Conservation (phyloP, 2,797 vertebrate species). For the Esox lucius region DNA sequence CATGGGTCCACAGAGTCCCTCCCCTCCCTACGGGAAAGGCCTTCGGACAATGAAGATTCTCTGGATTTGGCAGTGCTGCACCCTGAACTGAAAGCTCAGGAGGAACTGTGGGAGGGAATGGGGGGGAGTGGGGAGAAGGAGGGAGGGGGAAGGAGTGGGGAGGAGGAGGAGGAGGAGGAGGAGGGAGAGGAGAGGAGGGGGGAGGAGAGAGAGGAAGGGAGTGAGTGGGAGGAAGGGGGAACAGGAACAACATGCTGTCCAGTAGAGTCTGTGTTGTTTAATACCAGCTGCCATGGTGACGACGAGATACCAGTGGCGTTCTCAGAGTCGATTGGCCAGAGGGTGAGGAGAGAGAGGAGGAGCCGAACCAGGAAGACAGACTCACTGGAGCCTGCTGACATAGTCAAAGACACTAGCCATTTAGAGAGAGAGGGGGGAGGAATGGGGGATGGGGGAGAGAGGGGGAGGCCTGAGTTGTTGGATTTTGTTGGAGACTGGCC, state of each 20-base stretch:
- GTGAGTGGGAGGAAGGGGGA: conserved; percentile 44
- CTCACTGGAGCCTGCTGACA: conserved; percentile 46
- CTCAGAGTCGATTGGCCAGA: conserved; percentile 72
- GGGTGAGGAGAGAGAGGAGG: conserved; percentile 62
- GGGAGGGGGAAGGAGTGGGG: too few species aligned
- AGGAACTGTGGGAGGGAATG: conserved; percentile 39
- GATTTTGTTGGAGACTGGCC: conserved; percentile 93
- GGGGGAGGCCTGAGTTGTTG: conserved; percentile 59
- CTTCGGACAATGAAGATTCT: conserved; percentile 12
- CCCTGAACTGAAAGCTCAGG: conserved; percentile 46
- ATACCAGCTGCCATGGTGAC: conserved; percentile 38
- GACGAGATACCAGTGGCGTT: conserved; percentile 62
- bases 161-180: too few species aligned
- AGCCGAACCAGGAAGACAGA: conserved; percentile 38
- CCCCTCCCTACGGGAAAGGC: conserved; percentile 20
- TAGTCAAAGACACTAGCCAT: conserved; percentile 53
- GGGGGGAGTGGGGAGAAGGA: conserved; percentile 47
- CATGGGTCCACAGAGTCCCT: conserved; percentile 50
- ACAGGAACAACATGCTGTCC: conserved; percentile 63
- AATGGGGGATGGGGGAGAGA: not conserved
- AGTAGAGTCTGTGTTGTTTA: conserved; percentile 61
- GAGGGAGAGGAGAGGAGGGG: too few species aligned
- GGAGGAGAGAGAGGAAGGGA: conserved; percentile 31
- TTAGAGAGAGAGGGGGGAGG: conserved; percentile 25
- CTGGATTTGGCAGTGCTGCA: conserved; percentile 48